Evolutionary conservation across 2,888 invertebrate genomes (phyloP).

Genomic region (Notodonta dromedarius): DNA sequence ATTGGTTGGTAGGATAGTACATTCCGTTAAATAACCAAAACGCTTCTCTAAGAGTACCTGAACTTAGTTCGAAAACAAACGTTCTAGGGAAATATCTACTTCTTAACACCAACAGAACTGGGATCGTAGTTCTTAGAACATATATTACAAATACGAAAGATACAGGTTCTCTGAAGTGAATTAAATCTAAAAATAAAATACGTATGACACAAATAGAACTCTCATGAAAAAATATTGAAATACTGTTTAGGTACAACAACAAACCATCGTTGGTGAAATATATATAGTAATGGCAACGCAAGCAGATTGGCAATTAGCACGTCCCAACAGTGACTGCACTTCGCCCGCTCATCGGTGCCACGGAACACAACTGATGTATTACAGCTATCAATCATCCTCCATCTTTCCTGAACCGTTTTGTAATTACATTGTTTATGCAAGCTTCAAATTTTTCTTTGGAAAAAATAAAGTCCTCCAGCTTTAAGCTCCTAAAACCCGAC

Average conservation of each 20-base stretch:
- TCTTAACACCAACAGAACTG: not conserved
- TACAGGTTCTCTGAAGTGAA: too few species aligned
- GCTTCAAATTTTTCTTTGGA: not conserved
- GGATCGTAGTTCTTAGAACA: too few species aligned
- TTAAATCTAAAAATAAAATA: too few species aligned
- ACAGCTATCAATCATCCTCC: conserved; percentile 1
- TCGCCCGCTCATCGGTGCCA: conserved; percentile 12
- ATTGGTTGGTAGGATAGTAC: too few species aligned
- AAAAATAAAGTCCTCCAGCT: conserved; percentile 9
- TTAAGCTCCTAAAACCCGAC: conserved; percentile 7
- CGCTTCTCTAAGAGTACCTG: not conserved
- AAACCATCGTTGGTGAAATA: too few species aligned
- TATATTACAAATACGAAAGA: too few species aligned
- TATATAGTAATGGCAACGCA: not conserved
- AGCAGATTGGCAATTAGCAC: not conserved
- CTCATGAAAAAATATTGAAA: too few species aligned
- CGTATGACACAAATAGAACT: too few species aligned
- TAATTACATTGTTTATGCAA: not conserved
- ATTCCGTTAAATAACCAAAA: too few species aligned
- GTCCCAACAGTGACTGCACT: not conserved
- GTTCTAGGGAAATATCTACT: not conserved
- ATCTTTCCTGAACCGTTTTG: not conserved
- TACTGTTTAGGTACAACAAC: too few species aligned
- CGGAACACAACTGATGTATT: conserved; percentile 23
- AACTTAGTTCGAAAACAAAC: not conserved